These are phyloP conservation scores for Ginglymostoma cirratum DNA, from an alignment of 2,113 vertebrate species.

Conservation along the genomic window DNA sequence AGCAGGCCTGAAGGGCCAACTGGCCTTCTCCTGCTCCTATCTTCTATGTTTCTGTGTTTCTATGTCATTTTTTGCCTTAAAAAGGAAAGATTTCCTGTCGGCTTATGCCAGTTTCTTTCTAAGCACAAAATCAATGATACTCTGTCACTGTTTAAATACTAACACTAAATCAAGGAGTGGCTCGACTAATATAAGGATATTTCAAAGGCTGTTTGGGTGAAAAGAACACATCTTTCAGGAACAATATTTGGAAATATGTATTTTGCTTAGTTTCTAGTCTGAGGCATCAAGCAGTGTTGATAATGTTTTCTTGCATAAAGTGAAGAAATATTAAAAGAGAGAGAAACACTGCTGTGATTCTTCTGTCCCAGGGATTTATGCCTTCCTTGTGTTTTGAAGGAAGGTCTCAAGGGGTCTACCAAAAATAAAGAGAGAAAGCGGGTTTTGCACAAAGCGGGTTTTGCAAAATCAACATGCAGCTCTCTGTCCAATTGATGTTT, in stretches of 20 bases:
- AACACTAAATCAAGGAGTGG: neutral
- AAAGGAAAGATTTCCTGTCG: neutral
- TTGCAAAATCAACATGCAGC: neutral
- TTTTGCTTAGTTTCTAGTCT: neutral
- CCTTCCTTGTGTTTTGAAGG: too few relatives aligned
- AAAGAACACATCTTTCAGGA: neutral
- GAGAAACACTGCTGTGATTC: neutral
- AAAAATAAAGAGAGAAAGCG: neutral
- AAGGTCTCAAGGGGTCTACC: neutral
- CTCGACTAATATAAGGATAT: neutral
- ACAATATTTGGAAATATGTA: neutral
- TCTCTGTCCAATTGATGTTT: neutral
- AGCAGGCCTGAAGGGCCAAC: too few relatives aligned
- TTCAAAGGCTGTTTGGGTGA: neutral
- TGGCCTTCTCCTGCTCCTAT: too few relatives aligned
- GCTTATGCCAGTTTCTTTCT: neutral
- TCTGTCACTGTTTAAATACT: neutral
- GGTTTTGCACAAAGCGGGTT: too few relatives aligned
- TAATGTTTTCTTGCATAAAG: neutral
- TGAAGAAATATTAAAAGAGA: neutral
- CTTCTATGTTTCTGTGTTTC: too few relatives aligned
- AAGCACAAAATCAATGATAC: neutral
- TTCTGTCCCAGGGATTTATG: too few relatives aligned
- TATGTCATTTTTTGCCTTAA: neutral
- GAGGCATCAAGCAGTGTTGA: neutral